A percentile compares a stretch with the other conserved stretches of the same genome.
These are phyloP conservation scores for Ceratosolen fusciceps DNA, from an alignment of 1,140 invertebrate species.

Conservation along the genomic window DNA sequence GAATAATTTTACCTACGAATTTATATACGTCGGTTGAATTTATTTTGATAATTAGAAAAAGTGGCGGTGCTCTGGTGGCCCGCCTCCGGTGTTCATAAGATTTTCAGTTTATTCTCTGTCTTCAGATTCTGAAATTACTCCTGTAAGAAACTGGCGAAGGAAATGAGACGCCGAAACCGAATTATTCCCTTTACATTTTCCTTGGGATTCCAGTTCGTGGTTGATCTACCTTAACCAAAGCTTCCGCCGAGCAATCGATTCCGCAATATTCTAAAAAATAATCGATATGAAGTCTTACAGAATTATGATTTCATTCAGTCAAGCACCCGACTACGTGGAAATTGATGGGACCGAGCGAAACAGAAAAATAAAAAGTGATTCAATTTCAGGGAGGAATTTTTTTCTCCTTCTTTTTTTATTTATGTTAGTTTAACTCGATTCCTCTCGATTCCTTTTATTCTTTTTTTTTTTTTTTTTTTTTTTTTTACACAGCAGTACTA, in stretches of 20 bases:
- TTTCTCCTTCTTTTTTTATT: too few species aligned
- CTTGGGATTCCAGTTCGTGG: background rate
- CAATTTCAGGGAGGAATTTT: too few species aligned
- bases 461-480: too few species aligned
- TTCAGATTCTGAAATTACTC: background rate
- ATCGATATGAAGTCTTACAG: too few species aligned
- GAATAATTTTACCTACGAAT: slow-evolving; percentile 55
- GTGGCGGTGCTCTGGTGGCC: slow-evolving; percentile 20
- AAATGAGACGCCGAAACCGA: slow-evolving; percentile 2
- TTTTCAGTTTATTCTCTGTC: background rate
- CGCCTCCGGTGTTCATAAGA: background rate
- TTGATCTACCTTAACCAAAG: background rate
- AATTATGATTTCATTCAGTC: too few species aligned
- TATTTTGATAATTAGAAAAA: slow-evolving; percentile 55
- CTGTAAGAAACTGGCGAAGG: too few species aligned
- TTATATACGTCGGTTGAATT: slow-evolving; percentile 51
- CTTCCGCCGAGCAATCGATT: slow-evolving; percentile 13
- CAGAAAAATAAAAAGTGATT: too few species aligned
- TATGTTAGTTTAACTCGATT: too few species aligned
- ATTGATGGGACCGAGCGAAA: too few species aligned
- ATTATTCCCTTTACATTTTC: background rate
- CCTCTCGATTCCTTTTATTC: too few species aligned
- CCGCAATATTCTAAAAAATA: slow-evolving; percentile 6
- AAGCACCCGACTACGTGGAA: too few species aligned
- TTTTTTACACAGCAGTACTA: too few species aligned